phyloP scores from a whole-genome alignment of 1,140 invertebrate genomes.

The Mycetomoellerius zeteki region DNA sequence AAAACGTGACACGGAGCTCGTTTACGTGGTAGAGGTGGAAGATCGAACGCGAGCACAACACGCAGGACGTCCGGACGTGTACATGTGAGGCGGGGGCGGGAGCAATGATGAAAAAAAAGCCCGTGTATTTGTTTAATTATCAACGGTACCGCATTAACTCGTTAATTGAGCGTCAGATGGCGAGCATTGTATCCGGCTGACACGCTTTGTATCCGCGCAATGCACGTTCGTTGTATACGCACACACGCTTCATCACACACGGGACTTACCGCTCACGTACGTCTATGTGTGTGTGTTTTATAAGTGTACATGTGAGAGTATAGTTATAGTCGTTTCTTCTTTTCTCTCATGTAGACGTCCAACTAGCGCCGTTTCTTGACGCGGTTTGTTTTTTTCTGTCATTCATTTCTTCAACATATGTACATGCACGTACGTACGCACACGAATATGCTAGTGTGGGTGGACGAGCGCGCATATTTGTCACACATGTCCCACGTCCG shows the following conservation, averaged over 20 bases:
- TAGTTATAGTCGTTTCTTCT: constrained; percentile 61
- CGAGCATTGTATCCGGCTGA: constrained; percentile 84
- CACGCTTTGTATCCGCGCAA: constrained; percentile 82
- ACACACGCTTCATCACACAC: constrained; percentile 24
- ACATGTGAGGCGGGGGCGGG: background rate
- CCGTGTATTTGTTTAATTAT: constrained; percentile 86
- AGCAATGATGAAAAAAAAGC: constrained; percentile 72
- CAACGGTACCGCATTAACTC: constrained; percentile 86
- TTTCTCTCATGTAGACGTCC: constrained; percentile 50
- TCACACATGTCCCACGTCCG: constrained; percentile 74
- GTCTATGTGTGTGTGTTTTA: constrained; percentile 53
- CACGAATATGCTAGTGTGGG: background rate
- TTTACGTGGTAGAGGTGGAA: constrained; percentile 47
- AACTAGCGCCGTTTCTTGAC: constrained; percentile 57
- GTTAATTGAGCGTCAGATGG: constrained; percentile 87
- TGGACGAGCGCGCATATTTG: constrained; percentile 69
- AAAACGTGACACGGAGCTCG: constrained; percentile 44
- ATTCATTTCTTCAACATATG: constrained; percentile 42
- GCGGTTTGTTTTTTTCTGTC: constrained; percentile 54
- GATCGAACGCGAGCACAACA: constrained; percentile 19
- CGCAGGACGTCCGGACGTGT: background rate
- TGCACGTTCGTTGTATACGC: constrained; percentile 42
- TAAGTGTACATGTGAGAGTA: constrained; percentile 67
- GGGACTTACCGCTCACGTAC: background rate
- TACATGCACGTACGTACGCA: background rate